Conservation (phyloP, 2,888 invertebrate species). For the Stegana nigrithorax region DNA sequence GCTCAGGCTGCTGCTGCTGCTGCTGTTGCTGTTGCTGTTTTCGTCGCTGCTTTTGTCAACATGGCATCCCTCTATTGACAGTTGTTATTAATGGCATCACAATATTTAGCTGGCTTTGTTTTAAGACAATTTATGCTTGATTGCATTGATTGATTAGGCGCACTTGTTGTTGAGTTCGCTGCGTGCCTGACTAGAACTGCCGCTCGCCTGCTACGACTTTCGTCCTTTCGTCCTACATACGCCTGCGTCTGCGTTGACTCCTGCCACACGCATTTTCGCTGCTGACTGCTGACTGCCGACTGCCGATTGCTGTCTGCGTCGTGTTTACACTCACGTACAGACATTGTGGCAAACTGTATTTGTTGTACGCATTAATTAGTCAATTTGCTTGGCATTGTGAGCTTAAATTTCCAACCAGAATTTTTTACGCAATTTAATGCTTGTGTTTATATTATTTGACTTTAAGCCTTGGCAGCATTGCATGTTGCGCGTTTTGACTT, state of each 20-base stretch:
- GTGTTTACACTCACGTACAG: background rate
- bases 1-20: constrained; percentile 24
- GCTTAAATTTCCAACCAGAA: background rate
- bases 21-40: constrained; percentile 28
- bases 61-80: constrained; percentile 39
- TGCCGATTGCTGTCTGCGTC: too few species aligned
- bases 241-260: background rate
- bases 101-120: constrained; percentile 57
- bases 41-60: constrained; percentile 17
- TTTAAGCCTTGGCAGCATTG: too few species aligned
- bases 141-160: constrained; percentile 60
- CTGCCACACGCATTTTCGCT: background rate
- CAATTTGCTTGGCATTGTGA: background rate
- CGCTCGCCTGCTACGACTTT: background rate
- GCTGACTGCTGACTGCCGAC: background rate
- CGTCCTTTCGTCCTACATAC: background rate
- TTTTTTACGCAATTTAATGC: background rate
- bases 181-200: too few species aligned
- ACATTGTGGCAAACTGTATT: background rate
- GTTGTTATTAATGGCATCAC: constrained; percentile 54
- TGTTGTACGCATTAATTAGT: constrained; percentile 8
- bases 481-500: too few species aligned
- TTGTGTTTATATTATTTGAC: too few species aligned
- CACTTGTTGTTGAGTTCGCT: constrained; percentile 41
- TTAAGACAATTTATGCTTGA: constrained; percentile 59